These are phyloP conservation scores for Mesembrinibis cayennensis DNA, from an alignment of 2,113 vertebrate species.

Conservation along the genomic window DNA sequence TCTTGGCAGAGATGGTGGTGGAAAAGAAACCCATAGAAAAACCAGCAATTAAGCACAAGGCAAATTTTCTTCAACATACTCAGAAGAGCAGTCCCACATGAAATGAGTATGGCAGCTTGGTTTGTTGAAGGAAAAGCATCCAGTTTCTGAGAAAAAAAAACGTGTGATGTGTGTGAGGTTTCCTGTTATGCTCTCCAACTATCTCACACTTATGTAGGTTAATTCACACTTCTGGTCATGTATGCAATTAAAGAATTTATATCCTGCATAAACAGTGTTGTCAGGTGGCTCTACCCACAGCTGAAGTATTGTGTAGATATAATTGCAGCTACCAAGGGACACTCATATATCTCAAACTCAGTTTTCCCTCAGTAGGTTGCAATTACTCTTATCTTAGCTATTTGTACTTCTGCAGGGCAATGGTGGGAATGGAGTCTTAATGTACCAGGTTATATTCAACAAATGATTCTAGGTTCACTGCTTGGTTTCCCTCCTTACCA, in stretches of 20 bases:
- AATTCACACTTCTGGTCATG: background rate
- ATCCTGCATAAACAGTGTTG: background rate
- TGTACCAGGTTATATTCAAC: background rate
- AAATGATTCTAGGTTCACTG: background rate
- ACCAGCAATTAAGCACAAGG: background rate
- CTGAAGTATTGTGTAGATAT: background rate
- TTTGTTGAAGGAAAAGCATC: background rate
- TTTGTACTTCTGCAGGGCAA: background rate
- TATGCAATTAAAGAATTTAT: slow-evolving; percentile 15
- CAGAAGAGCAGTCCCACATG: background rate
- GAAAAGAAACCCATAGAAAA: background rate
- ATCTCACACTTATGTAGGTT: background rate
- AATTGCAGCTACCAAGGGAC: slow-evolving; percentile 15
- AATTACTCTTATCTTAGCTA: background rate
- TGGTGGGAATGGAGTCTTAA: background rate
- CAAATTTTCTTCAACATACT: background rate
- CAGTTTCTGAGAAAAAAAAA: background rate
- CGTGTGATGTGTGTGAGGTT: fast-evolving
- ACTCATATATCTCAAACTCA: background rate
- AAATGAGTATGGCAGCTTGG: background rate
- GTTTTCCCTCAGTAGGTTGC: background rate
- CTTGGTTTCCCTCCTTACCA: background rate
- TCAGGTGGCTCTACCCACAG: background rate
- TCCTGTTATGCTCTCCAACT: background rate
- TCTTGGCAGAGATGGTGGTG: background rate